Percentiles rank a stretch among this genome's conserved stretches.
phyloP scores from a whole-genome alignment of 2,113 vertebrate species.

The Felis catus region DNA sequence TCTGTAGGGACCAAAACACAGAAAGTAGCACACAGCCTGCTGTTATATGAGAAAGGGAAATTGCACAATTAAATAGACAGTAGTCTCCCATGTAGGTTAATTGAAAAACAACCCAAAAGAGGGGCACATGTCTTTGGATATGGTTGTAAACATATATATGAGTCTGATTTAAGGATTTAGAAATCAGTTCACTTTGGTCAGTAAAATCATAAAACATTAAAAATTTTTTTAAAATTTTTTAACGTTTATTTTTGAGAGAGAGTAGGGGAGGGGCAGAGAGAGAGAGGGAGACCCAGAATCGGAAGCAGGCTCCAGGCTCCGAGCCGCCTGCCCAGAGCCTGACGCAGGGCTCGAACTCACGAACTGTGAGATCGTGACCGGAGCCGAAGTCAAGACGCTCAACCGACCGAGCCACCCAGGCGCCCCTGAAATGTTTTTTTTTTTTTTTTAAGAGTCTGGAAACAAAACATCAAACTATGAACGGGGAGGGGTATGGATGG shows the following conservation, averaged over 20 bases:
- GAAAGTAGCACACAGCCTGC: too few species aligned
- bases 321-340: too few species aligned
- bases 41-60: neutral
- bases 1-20: neutral
- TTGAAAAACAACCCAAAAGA: neutral
- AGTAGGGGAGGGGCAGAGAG: too few species aligned
- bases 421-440: too few species aligned
- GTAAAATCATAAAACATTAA: neutral
- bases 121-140: neutral
- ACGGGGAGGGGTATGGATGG: neutral
- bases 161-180: neutral
- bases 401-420: too few species aligned
- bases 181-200: neutral
- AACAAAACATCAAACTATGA: neutral
- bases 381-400: too few species aligned
- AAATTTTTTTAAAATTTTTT: neutral
- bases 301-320: too few species aligned
- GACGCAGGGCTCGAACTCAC: too few species aligned
- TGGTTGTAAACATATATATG: neutral
- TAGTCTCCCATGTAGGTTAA: neutral
- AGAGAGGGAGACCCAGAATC: too few species aligned
- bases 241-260: too few species aligned
- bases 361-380: too few species aligned
- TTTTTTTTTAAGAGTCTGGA: neutral
- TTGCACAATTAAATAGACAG: neutral